These are phyloP conservation scores for Polypedilum vanderplanki DNA, from an alignment of 1,140 invertebrate genomes.

Conservation along the genomic window DNA sequence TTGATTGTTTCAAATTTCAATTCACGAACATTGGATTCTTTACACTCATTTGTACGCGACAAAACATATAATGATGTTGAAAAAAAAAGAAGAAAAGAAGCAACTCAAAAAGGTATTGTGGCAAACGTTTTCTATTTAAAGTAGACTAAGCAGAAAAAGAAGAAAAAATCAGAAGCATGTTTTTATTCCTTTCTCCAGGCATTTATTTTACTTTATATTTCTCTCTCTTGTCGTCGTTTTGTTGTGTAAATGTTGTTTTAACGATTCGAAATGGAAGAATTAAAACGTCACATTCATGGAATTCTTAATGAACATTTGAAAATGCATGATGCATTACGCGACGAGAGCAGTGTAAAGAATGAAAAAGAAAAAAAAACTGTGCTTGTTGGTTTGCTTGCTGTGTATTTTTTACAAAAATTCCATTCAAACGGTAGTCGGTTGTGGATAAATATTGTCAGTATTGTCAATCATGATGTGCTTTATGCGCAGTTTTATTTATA, in stretches of 20 bases:
- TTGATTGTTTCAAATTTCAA: no score
- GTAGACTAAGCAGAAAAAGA: neutral
- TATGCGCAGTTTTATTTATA: no score
- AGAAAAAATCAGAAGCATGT: slow-evolving; percentile 12
- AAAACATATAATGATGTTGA: neutral
- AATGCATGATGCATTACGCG: slow-evolving; percentile 21
- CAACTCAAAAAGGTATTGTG: neutral
- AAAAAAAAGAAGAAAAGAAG: slow-evolving; percentile 8
- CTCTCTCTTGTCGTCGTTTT: neutral
- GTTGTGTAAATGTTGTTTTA: slow-evolving; percentile 24
- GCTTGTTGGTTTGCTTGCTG: slow-evolving; percentile 6
- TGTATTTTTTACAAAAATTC: neutral
- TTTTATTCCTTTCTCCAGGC: slow-evolving; percentile 11
- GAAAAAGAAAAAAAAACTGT: slow-evolving; percentile 13
- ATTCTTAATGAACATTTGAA: slow-evolving; percentile 28
- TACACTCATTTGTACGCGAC: neutral
- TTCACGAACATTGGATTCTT: no score
- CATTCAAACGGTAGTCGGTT: no score
- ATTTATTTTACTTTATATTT: neutral
- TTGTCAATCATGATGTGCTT: no score
- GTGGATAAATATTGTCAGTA: no score
- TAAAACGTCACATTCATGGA: slow-evolving; percentile 22
- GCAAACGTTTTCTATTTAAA: slow-evolving; percentile 7
- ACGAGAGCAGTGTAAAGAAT: slow-evolving; percentile 17
- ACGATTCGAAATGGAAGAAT: slow-evolving; percentile 23